Percentiles rank a stretch among this genome's conserved stretches.
phyloP scores from a whole-genome alignment of 30 jellyfish, hydroid and myxozoan genomes.

The Aurelia sp. region DNA sequence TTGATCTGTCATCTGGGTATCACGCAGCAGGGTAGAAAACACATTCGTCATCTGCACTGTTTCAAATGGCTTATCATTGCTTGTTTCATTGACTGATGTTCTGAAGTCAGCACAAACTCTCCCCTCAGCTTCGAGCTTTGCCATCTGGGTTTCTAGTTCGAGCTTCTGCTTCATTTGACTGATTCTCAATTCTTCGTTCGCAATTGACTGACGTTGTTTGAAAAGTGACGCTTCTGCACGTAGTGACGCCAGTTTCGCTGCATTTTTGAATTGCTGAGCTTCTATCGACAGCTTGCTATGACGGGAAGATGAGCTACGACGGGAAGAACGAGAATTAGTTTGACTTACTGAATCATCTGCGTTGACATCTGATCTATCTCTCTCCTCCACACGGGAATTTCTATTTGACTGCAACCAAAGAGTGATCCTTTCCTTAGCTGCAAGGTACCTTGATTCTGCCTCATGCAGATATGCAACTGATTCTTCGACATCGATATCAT shows the following conservation, averaged over 20 bases:
- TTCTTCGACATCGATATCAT: slow-evolving; percentile 3
- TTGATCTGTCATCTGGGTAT: slow-evolving; percentile 22
- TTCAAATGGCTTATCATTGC: slow-evolving; percentile 1
- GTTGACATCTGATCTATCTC: slow-evolving; percentile 14
- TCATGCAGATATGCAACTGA: slow-evolving; percentile 24
- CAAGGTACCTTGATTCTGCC: slow-evolving; percentile 25
- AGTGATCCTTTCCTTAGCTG: slow-evolving; percentile 29
- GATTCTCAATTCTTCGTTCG: slow-evolving; percentile 28
- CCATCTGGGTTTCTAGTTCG: slow-evolving; percentile 40
- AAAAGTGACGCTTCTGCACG: slow-evolving; percentile 33
- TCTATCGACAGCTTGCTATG: slow-evolving; percentile 22
- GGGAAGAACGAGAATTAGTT: slow-evolving; percentile 20
- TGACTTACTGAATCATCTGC: slow-evolving; percentile 21
- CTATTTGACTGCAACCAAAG: slow-evolving; percentile 29
- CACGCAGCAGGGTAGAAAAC: not conserved
- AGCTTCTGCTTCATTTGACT: slow-evolving; percentile 36
- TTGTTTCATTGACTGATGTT: slow-evolving; percentile 3
- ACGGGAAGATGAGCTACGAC: slow-evolving; percentile 38
- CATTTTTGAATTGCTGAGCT: slow-evolving; percentile 37
- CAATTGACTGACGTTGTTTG: slow-evolving; percentile 22
- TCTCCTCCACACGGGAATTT: slow-evolving; percentile 7
- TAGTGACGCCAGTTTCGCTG: slow-evolving; percentile 27
- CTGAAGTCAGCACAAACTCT: slow-evolving; percentile 11
- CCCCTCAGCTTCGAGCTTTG: slow-evolving; percentile 35
- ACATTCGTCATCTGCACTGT: slow-evolving; percentile 3